A percentile compares a stretch with the other conserved stretches of the same genome.
These are phyloP conservation scores for Leptinotarsa peninsularis DNA, from an alignment of 2,888 invertebrate genomes.

Conservation along the genomic window DNA sequence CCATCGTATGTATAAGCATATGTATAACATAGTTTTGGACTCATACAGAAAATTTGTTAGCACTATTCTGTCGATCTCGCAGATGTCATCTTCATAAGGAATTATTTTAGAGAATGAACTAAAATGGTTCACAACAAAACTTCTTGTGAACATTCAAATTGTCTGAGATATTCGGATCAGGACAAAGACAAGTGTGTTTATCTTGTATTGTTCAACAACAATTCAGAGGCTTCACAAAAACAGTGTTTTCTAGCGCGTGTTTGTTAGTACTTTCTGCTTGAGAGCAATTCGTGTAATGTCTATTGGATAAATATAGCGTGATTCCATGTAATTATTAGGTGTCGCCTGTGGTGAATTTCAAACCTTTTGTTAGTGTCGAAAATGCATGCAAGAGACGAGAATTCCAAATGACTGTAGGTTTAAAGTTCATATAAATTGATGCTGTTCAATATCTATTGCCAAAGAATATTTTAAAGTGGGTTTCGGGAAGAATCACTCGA, in stretches of 20 bases:
- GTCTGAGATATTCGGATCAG: too few relatives aligned
- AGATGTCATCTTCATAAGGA: too few relatives aligned
- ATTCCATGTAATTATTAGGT: constrained; percentile 34
- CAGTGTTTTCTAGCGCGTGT: not conserved
- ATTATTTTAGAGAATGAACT: too few relatives aligned
- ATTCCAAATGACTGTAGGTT: not conserved
- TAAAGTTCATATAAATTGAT: constrained; percentile 5
- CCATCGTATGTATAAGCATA: too few relatives aligned
- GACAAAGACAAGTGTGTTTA: not conserved
- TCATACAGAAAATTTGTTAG: too few relatives aligned
- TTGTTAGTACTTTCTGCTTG: constrained; percentile 21
- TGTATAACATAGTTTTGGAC: too few relatives aligned
- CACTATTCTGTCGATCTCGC: too few relatives aligned
- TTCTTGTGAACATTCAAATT: too few relatives aligned
- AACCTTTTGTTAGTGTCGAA: constrained; percentile 35
- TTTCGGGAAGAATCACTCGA: too few relatives aligned
- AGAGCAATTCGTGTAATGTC: constrained; percentile 13
- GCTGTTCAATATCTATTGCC: not conserved
- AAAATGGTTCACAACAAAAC: too few relatives aligned
- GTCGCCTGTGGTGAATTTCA: constrained; percentile 35
- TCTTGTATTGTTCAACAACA: constrained; percentile 1
- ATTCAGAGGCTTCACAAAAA: not conserved
- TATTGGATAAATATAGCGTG: constrained; percentile 32
- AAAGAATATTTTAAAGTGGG: too few relatives aligned
- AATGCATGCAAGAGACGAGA: constrained; percentile 33